These are phyloP conservation scores for Ommatoiulus sabulosus DNA, from an alignment of 2,888 invertebrate genomes.

Conservation along the genomic window DNA sequence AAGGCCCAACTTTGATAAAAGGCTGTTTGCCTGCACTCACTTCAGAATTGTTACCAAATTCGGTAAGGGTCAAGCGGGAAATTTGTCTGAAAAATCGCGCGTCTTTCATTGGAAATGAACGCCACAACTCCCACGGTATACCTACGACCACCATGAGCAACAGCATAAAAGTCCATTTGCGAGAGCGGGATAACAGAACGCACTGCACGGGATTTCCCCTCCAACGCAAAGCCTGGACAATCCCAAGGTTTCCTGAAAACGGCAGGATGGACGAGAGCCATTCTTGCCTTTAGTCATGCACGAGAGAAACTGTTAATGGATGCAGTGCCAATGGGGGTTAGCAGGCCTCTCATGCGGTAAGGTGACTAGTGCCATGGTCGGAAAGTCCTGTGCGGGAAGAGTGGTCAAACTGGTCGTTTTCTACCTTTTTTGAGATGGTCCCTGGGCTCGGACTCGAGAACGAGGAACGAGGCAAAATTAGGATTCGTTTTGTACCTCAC, in stretches of 20 bases:
- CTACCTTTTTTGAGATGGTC: slow-evolving; percentile 46
- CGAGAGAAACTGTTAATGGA: slow-evolving; percentile 28
- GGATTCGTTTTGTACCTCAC: slow-evolving; percentile 55
- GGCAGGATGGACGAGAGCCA: neutral
- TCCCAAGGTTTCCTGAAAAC: neutral
- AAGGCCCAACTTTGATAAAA: neutral
- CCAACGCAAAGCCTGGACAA: neutral
- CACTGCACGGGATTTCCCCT: neutral
- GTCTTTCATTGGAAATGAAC: neutral
- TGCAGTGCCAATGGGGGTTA: slow-evolving; percentile 14
- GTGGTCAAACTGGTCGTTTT: slow-evolving; percentile 51
- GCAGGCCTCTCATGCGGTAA: slow-evolving; percentile 12
- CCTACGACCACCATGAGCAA: neutral
- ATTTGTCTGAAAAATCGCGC: neutral
- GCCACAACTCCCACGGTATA: neutral
- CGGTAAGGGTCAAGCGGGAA: neutral
- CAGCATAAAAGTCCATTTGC: neutral
- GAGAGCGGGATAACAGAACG: neutral
- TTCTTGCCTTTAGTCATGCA: neutral
- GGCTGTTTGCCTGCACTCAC: neutral
- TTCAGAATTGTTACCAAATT: neutral
- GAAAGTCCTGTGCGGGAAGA: slow-evolving; percentile 12
- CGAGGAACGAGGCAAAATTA: slow-evolving; percentile 55
- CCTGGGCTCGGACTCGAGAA: slow-evolving; percentile 49
- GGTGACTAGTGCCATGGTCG: slow-evolving; percentile 28